These are phyloP conservation scores for Columbina picui DNA, from an alignment of 2,113 vertebrate species.

Conservation along the genomic window DNA sequence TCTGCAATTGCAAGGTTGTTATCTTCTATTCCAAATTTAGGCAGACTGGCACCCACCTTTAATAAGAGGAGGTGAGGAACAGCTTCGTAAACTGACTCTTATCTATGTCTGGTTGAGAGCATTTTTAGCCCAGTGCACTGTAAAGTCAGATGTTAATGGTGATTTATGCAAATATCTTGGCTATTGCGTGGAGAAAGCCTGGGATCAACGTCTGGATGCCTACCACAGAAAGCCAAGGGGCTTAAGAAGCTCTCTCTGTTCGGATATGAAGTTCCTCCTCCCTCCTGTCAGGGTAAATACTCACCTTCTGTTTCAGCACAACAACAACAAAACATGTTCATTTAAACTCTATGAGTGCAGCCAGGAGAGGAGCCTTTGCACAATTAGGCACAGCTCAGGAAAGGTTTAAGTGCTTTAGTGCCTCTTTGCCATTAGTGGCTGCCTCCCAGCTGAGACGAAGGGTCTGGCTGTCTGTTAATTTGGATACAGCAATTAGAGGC, in stretches of 20 bases:
- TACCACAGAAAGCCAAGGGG: neutral
- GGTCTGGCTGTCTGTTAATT: constrained; percentile 5
- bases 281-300: neutral
- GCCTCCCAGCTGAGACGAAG: neutral
- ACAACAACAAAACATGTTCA: neutral
- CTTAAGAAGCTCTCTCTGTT: neutral
- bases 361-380: neutral
- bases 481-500: neutral
- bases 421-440: neutral
- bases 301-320: neutral
- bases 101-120: neutral
- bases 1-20: neutral
- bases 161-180: accelerated
- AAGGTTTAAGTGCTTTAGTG: constrained; percentile 7
- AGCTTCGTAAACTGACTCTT: neutral
- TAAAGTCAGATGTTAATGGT: neutral
- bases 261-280: neutral
- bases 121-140: neutral
- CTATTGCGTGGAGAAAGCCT: neutral
- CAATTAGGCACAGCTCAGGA: neutral
- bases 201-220: neutral
- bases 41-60: neutral
- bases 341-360: accelerated
- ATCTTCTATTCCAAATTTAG: neutral
- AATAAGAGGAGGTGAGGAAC: neutral